Evolutionary conservation across 2,113 vertebrate species (phyloP), one percentile per base, ranked within the genome.

Genomic region (Megaleporinus macrocephalus): DNA sequence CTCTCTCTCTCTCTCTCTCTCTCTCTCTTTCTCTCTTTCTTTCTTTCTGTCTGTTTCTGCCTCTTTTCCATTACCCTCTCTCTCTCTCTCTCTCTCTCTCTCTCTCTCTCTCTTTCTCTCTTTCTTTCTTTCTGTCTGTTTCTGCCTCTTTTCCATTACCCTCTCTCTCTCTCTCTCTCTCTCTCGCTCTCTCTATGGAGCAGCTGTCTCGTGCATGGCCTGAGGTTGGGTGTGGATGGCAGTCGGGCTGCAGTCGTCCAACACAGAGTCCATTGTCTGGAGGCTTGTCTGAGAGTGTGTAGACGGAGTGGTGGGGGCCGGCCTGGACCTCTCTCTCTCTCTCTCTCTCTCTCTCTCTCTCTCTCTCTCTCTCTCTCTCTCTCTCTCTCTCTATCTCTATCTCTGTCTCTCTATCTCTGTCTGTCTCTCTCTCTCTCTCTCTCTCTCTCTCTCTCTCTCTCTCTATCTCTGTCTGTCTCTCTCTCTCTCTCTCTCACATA

Each of bases 151-250:
- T 7, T 22, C 20, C 5, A 1, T 55, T 20, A 22, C 53, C 78
- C n/a, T 69, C 26, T 36, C 22, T 65, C 18, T 11, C 24, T 27
- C 24, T 47, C 63, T 76, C 36, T 53, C 18, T 51, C 20, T 68
- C 51, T 80, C 65, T 61, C 70, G 24, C 66, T 83, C 36, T 47
- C 62, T 73, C 79, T 66, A 85, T 87, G 90, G 87, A 93, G 91
- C 93, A 93, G 94, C 93, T 93, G 94, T 94, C 91, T 93, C 86
- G 90, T 92, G 92, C 89, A 55, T 88, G 86, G 89, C 90, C 82
- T 90, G 89, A 91, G 90, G 92, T 91, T 85, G 88, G 88, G 89
- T 79, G 82, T 79, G 76, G 76, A 83, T 80, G 88, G 89, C 88
- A 44, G 90, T 83, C 86, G 29, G 87, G 82, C 90, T 89, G 90